Evolutionary conservation across 2,888 invertebrate species (phyloP).

Genomic region (Cyaniris semiargus): DNA sequence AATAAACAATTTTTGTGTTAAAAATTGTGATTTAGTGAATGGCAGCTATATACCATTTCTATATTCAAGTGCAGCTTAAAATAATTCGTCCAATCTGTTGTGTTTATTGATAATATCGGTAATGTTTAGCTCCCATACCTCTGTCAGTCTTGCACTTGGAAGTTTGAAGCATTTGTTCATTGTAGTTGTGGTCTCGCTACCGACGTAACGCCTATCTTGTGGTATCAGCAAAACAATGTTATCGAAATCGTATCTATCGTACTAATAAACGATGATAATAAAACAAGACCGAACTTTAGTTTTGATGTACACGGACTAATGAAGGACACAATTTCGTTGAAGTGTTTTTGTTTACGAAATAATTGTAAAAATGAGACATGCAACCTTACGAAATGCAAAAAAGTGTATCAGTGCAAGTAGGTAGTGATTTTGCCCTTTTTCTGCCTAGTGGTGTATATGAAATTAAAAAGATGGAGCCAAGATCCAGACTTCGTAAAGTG

Average conservation of each 20-base stretch:
- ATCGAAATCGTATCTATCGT: conserved; percentile 53
- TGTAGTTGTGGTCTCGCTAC: conserved; percentile 57
- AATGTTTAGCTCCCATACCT: conserved; percentile 42
- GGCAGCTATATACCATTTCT: not conserved
- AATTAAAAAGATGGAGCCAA: conserved; percentile 92
- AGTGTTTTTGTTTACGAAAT: conserved; percentile 56
- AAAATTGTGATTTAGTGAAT: not conserved
- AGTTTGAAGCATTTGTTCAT: conserved; percentile 44
- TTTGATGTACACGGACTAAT: conserved; percentile 34
- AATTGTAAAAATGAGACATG: conserved; percentile 79
- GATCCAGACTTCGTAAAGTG: conserved; percentile 89
- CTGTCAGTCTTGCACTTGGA: conserved; percentile 43
- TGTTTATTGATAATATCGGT: conserved; percentile 30
- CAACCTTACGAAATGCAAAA: conserved; percentile 83
- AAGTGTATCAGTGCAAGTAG: conserved; percentile 91
- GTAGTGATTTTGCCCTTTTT: conserved; percentile 90
- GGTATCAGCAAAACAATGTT: conserved; percentile 59
- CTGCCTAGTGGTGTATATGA: conserved; percentile 89
- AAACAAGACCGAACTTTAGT: conserved; percentile 47
- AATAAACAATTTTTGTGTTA: not conserved
- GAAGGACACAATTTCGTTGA: conserved; percentile 38
- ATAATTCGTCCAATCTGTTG: not conserved
- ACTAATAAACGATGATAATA: conserved; percentile 52
- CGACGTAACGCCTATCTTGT: conserved; percentile 52
- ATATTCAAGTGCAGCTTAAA: conserved; percentile 3